Conservation (phyloP, 92 coral and sea anemone genomes). For the Umimayanthus kanabou region DNA sequence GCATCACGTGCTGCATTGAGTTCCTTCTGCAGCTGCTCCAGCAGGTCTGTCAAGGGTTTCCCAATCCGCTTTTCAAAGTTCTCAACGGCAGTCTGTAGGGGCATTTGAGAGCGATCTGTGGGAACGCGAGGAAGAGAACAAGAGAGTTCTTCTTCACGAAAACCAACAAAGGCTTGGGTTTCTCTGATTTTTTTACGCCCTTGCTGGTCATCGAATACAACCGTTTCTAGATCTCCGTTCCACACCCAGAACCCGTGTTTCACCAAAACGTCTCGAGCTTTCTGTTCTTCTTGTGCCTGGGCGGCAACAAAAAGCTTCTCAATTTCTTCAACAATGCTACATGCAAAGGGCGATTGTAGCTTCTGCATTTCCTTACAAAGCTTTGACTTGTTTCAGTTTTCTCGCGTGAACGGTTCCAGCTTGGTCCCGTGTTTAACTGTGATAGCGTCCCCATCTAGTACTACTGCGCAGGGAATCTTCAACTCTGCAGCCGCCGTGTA, state of each 20-base stretch:
- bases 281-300: neutral
- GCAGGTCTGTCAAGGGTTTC: neutral
- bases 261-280: constrained; percentile 2
- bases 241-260: constrained; percentile 34
- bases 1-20: neutral
- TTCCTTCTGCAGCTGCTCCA: neutral
- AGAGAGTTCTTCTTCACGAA: neutral
- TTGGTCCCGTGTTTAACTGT: neutral
- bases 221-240: constrained; percentile 25
- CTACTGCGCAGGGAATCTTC: constrained; percentile 35
- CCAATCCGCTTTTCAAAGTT: neutral
- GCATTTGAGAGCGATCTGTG: neutral
- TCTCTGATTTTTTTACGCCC: neutral
- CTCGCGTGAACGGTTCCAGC: neutral
- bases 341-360: neutral
- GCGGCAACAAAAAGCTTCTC: neutral
- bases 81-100: neutral
- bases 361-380: neutral
- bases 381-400: constrained; percentile 10
- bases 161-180: neutral
- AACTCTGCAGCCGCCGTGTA: constrained; percentile 32
- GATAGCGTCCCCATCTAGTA: constrained; percentile 13
- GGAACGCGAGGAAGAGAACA: neutral
- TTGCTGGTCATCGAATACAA: neutral
- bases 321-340: neutral